Conservation (phyloP, 2,113 vertebrate species). For the Patagioenas fasciata region DNA sequence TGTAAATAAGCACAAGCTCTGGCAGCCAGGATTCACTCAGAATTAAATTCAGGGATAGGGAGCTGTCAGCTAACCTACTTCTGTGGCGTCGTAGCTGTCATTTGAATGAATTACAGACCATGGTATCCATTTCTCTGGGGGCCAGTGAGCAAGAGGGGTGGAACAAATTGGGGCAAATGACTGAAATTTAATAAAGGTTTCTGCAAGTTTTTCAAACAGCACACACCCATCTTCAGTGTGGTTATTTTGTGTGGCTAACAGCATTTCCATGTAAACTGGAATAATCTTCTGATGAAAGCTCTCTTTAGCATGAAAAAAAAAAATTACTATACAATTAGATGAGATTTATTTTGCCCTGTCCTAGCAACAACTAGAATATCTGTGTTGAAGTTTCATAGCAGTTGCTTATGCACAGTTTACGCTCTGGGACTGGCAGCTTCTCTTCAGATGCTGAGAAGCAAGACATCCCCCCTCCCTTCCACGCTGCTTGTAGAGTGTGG, state of each 20-base stretch:
- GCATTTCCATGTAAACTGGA: neutral
- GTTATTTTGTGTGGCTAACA: neutral
- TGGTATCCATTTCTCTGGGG: neutral
- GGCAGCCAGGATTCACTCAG: neutral
- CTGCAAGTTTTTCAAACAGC: neutral
- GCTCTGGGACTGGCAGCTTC: neutral
- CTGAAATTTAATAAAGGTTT: neutral
- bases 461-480: neutral
- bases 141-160: neutral
- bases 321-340: neutral
- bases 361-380: neutral
- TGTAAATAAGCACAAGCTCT: neutral
- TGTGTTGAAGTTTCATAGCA: neutral
- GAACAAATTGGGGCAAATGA: neutral
- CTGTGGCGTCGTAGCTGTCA: neutral
- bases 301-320: neutral
- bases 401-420: neutral
- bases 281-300: neutral
- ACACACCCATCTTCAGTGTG: neutral
- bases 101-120: neutral
- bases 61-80: neutral
- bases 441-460: neutral
- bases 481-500: neutral
- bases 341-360: neutral
- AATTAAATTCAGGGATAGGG: constrained; percentile 3